Base-by-base conservation (phyloP, 1,140 invertebrate genomes). In the Pogonognathellus flavescens region DNA sequence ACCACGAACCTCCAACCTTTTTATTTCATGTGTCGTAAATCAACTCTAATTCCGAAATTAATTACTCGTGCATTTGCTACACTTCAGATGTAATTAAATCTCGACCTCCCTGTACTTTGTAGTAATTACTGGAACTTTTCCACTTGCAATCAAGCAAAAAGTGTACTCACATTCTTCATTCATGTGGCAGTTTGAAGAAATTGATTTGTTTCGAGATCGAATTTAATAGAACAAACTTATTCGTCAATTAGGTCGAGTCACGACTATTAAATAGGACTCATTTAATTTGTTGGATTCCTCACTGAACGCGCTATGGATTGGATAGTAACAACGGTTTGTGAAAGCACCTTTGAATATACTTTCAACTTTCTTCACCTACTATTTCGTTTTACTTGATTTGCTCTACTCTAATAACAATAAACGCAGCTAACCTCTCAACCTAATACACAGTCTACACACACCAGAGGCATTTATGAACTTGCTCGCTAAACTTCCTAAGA, bases 321-420 rank as follows among this genome's bases (percentile, higher is more conserved):
- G 70, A 76, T 76, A 76, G 49, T 31, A 18, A 76, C 41, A 76
- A 76, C 70, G 70, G 70, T 76, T 76, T 76, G 70, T 76, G 70
- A 76, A 76, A 76, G 70, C 70, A 76, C 70, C 70, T 76, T 41
- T 41, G 2, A 41, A 41, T 41, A 41, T 41, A 41, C 31, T 41
- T 41, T 41, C 2, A 41, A 76, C 70, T 76, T 76, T 76, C 70
- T 76, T 76, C 70, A 50, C 25, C 66, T 70, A 70, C n/a, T n/a
- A 18, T 16, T 18, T 18, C 14, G 13, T 50, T 50, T 41, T 41
- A 41, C 31, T 41, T 41, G 2, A 41, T 41, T 41, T 41, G 2
- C 1, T 41, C 31, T 41, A 41, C 31, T 41, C 31, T 41, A 41
- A 41, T 41, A 41, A 41, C 31, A 41, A 41, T 41, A 41, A 41